Base-by-base conservation (phyloP, 2,113 vertebrate genomes). In the Varanus salvator region DNA sequence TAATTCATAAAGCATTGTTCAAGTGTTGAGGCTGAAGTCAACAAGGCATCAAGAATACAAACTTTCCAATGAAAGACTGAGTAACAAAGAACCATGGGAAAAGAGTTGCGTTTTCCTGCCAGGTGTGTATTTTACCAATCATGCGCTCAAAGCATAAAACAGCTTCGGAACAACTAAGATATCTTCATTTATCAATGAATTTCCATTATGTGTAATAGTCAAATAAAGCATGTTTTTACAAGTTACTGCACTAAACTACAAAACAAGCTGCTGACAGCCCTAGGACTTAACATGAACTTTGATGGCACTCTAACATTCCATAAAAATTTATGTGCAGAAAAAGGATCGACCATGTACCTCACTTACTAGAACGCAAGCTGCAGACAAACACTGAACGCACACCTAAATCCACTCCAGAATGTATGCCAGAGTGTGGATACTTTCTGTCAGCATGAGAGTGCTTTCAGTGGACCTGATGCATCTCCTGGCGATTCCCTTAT, bases 211-310 rank as follows among this genome's bases (percentile, higher is more conserved):
- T n/a, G 25, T 17, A n/a, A 29, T 74, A 74, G 50, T 85, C 69
- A 85, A 85, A 85, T 85, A 34, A 74, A 74, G 50, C 69, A 85
- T 50, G 12, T 57, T 85, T 85, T 85, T 34, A 85, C 68, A 85
- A 72, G 68, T 66, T 85, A 50, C 66, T 85, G 19, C 69, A 57
- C 50, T 23, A 11, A 54, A 74, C 74, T 72, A 72, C 68, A 85
- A 85, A 71, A 72, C 17, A 23, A 72, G 52, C 15, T 52, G 44
- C 68, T 85, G 17, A 57, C 6, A 19, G 29, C 50, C 69, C 12
- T 29, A 48, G 69, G 34, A 69, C 25, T 8, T 84, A 69, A 8
- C 84, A 34, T 74, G 84, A 85, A 54, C 48, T 72, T 85, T 57
- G 21, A 74, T 8, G 34, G 25, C 54, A 74, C 44, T 48, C 48